Evolutionary conservation across 2,888 invertebrate species (phyloP).

Genomic region (Acholoe squamosa): DNA sequence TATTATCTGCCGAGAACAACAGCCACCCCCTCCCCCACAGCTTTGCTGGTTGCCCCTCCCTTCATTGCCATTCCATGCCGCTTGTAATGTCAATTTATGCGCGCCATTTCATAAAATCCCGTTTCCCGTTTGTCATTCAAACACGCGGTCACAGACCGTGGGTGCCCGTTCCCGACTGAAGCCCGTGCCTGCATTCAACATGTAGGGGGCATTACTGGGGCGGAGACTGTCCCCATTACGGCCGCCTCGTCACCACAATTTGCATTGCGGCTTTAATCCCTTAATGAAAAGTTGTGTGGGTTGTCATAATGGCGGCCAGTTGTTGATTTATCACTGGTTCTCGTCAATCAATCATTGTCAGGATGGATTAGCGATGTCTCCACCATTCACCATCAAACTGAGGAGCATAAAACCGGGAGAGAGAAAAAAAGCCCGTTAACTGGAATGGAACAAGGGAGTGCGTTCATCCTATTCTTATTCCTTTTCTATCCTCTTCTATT

Average conservation of each 20-base stretch:
- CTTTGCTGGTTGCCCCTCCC: not conserved
- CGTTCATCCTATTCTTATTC: not conserved
- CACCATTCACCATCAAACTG: not conserved
- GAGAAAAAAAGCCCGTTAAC: not conserved
- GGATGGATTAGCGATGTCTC: not conserved
- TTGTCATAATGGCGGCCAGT: conserved; percentile 34
- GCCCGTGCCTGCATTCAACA: conserved; percentile 46
- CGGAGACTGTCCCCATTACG: not conserved
- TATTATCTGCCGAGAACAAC: not conserved
- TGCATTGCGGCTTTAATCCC: conserved; percentile 56
- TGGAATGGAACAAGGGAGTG: not conserved
- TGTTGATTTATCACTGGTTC: conserved; percentile 55
- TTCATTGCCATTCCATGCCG: conserved; percentile 1
- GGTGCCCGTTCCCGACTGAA: not conserved
- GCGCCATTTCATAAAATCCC: conserved; percentile 28
- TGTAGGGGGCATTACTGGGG: conserved; percentile 7
- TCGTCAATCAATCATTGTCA: conserved; percentile 45
- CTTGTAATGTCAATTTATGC: conserved; percentile 47
- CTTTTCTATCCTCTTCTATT: not conserved
- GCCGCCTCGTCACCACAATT: conserved; percentile 31
- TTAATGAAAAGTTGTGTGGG: conserved; percentile 54
- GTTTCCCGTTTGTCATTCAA: not conserved
- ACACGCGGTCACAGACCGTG: not conserved
- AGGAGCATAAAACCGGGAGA: not conserved
- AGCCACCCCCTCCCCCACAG: not conserved